Percentiles rank a stretch among this genome's conserved stretches.
Conservation (phyloP, 2,797 vertebrate species). For the Potorous gilbertii region DNA sequence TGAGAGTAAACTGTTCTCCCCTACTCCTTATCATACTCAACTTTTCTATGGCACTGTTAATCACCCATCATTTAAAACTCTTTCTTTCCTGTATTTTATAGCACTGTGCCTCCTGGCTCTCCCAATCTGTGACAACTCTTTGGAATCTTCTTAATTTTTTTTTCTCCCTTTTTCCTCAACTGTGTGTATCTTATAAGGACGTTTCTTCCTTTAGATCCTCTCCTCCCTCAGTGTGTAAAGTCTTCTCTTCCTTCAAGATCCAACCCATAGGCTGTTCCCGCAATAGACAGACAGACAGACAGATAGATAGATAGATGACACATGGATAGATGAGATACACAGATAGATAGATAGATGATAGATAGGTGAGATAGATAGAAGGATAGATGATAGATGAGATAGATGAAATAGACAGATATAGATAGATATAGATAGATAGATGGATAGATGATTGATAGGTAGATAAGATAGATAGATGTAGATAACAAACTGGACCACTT, state of each 20-base stretch:
- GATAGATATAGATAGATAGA: no score
- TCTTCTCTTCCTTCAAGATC: background rate
- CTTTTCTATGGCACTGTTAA: background rate
- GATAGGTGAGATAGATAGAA: no score
- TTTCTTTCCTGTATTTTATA: background rate
- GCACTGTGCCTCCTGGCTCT: background rate
- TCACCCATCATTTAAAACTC: background rate
- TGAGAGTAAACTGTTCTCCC: background rate
- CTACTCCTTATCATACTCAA: background rate
- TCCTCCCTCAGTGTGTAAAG: background rate
- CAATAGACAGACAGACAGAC: no score
- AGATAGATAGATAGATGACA: no score
- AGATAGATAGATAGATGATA: no score
- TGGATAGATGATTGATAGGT: no score
- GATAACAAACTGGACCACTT: background rate
- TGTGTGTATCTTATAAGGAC: background rate
- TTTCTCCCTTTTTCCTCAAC: background rate
- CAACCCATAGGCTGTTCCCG: background rate
- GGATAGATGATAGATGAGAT: background rate
- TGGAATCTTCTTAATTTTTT: background rate
- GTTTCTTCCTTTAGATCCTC: background rate
- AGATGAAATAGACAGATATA: no score
- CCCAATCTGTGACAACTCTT: background rate
- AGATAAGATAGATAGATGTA: background rate
- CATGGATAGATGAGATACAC: no score